Conservation (phyloP, 2,888 invertebrate genomes). For the Phorcus lineatus region DNA sequence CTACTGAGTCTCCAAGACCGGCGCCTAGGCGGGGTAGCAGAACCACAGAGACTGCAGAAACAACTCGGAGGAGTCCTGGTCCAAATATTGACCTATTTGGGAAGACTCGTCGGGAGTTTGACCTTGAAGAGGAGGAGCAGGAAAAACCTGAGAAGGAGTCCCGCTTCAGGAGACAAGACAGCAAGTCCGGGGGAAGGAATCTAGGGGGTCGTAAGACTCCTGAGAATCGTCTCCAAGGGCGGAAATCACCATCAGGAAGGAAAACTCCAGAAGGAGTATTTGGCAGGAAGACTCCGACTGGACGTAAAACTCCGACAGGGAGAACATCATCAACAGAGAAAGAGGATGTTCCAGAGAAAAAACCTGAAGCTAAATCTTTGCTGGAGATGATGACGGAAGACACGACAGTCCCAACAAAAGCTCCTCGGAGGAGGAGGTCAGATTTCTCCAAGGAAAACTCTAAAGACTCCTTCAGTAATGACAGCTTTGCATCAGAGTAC, state of each 20-base stretch:
- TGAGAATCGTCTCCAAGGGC: conserved; percentile 7
- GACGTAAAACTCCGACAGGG: conserved; percentile 26
- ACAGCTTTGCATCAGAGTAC: conserved; percentile 9
- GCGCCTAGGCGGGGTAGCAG: conserved; percentile 32
- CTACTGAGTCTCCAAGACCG: conserved; percentile 32
- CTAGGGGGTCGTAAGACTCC: conserved; percentile 23
- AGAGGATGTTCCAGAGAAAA: conserved; percentile 27
- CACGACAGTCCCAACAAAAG: neutral
- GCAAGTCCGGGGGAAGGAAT: conserved; percentile 22
- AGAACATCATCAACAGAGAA: conserved; percentile 28
- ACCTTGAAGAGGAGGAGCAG: conserved; percentile 31
- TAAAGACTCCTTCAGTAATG: conserved; percentile 47
- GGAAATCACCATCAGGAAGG: conserved; percentile 27
- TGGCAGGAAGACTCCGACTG: conserved; percentile 42
- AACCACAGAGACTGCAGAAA: conserved; percentile 21
- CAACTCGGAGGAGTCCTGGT: neutral
- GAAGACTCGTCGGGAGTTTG: conserved; percentile 30
- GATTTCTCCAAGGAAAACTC: conserved; percentile 18
- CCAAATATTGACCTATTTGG: conserved; percentile 42
- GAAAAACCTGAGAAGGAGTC: conserved; percentile 29
- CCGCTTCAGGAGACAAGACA: neutral
- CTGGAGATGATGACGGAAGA: conserved; percentile 35
- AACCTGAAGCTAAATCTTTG: conserved; percentile 35
- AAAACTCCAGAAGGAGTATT: neutral
- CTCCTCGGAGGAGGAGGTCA: neutral